phyloP scores from a whole-genome alignment of 2,888 invertebrate genomes.

The Antitype chi region DNA sequence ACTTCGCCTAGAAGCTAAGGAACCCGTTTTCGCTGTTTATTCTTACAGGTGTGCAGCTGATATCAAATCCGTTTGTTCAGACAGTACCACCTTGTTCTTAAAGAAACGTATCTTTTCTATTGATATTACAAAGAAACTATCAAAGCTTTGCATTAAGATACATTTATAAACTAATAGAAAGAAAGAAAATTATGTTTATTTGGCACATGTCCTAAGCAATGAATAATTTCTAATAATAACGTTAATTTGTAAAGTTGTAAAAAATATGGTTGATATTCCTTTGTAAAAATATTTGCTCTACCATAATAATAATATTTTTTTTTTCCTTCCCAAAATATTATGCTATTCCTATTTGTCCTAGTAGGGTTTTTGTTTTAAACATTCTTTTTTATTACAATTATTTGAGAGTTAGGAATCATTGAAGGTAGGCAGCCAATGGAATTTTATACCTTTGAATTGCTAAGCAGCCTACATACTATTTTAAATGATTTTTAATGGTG shows the following conservation, averaged over 20 bases:
- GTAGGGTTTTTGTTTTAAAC: not conserved
- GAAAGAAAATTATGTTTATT: not conserved
- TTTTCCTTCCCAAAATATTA: not conserved
- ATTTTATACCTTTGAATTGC: not conserved
- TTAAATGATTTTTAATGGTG: not conserved
- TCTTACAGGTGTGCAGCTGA: conserved; percentile 27
- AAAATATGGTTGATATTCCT: not conserved
- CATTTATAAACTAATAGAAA: not conserved
- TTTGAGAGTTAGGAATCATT: not conserved
- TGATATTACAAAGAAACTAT: not conserved
- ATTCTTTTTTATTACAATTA: not conserved
- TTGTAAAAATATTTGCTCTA: not conserved
- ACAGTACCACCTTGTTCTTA: not conserved
- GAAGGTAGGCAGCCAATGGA: not conserved
- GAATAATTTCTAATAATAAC: not conserved
- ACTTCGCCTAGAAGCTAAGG: conserved; percentile 18
- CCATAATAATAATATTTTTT: not conserved
- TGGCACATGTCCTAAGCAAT: not conserved
- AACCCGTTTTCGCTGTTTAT: conserved; percentile 30
- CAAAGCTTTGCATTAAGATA: not conserved
- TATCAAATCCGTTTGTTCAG: conserved; percentile 13
- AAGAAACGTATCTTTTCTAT: not conserved
- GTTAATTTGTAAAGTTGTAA: not conserved
- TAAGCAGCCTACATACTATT: not conserved
- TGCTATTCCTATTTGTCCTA: not conserved